Conservation (phyloP, 2,797 vertebrate genomes). For the Spheniscus humboldti region DNA sequence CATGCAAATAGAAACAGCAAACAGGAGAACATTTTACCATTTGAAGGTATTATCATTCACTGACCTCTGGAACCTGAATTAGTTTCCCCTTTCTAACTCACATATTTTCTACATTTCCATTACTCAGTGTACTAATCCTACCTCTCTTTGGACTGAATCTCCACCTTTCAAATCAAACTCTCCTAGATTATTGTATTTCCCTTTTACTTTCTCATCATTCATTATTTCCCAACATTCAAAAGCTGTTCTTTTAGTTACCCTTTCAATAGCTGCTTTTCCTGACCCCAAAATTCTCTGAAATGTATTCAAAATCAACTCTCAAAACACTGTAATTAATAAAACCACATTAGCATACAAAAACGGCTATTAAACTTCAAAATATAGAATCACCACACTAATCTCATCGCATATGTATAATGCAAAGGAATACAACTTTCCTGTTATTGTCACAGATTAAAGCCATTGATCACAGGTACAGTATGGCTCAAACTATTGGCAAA, state of each 20-base stretch:
- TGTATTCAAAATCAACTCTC: background rate
- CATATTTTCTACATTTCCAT: background rate
- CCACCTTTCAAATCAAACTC: background rate
- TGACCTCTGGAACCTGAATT: conserved; percentile 9
- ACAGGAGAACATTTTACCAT: background rate
- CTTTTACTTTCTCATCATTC: background rate
- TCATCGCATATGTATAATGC: background rate
- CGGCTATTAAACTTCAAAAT: background rate
- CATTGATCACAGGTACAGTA: background rate
- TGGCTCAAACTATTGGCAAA: background rate
- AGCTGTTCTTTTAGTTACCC: background rate
- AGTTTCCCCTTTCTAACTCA: background rate
- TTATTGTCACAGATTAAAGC: background rate
- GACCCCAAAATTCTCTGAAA: background rate
- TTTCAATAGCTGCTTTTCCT: background rate
- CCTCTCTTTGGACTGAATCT: background rate
- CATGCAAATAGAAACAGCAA: conserved; percentile 1
- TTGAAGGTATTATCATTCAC: background rate
- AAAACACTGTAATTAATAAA: background rate
- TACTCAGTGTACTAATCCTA: background rate
- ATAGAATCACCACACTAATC: background rate
- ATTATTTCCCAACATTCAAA: background rate
- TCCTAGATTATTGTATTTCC: background rate
- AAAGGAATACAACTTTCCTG: background rate
- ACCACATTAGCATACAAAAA: background rate